Evolutionary conservation across 1,140 invertebrate species (phyloP).

Genomic region (Leptestheria dahalacensis): DNA sequence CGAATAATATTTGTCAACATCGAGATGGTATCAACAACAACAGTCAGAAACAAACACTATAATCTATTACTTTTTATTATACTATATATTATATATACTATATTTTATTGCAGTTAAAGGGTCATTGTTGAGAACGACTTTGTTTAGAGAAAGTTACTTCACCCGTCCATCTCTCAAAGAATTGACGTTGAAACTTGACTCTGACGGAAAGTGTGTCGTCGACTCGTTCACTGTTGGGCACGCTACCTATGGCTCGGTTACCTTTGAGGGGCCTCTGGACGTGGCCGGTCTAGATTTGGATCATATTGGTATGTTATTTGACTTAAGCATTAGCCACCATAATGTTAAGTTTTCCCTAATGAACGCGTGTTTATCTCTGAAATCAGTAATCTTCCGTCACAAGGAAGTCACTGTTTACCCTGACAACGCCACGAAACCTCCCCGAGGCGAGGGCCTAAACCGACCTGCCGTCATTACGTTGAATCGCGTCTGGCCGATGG

Average conservation of each 20-base stretch:
- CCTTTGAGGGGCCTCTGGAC: conserved; percentile 71
- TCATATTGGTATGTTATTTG: conserved; percentile 45
- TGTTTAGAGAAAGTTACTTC: conserved; percentile 70
- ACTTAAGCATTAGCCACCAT: background rate
- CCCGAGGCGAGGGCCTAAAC: conserved; percentile 75
- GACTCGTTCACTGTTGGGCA: conserved; percentile 83
- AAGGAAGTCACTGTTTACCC: conserved; percentile 47
- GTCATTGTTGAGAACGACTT: too few species aligned
- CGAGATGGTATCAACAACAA: too few species aligned
- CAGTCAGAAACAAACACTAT: too few species aligned
- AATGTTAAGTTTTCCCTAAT: background rate
- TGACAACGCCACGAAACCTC: conserved; percentile 49
- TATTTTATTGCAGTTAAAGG: too few species aligned
- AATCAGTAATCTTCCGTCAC: conserved; percentile 40
- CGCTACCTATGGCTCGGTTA: conserved; percentile 80
- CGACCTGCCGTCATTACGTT: conserved; percentile 79
- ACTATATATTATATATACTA: too few species aligned
- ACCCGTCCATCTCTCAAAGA: conserved; percentile 67
- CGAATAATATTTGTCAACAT: too few species aligned
- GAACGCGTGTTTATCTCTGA: background rate
- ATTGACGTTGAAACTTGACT: conserved; percentile 42
- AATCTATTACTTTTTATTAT: too few species aligned
- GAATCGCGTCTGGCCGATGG: conserved; percentile 84
- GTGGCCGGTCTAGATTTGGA: conserved; percentile 80
- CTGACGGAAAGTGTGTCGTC: conserved; percentile 60